Evolutionary conservation across 2,888 invertebrate genomes (phyloP).

Genomic region (Parnassius glacialis): DNA sequence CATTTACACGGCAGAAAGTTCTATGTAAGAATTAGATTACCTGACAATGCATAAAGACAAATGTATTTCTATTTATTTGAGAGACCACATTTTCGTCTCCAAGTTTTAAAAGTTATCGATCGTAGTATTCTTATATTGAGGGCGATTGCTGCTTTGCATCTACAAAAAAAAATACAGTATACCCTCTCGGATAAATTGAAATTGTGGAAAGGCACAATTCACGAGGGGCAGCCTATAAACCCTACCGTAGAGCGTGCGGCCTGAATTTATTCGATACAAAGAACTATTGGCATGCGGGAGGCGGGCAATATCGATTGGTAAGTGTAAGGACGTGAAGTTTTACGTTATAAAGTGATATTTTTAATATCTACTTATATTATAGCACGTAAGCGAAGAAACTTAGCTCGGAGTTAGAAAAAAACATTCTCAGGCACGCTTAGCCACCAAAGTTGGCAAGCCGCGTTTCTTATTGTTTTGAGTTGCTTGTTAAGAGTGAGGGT

Average conservation of each 20-base stretch:
- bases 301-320: neutral
- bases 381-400: too few relatives aligned
- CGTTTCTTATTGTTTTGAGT: too few relatives aligned
- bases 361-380: too few relatives aligned
- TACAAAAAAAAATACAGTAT: slow-evolving; percentile 53
- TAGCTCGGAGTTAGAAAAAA: too few relatives aligned
- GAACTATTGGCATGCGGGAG: slow-evolving; percentile 25
- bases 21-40: too few relatives aligned
- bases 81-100: neutral
- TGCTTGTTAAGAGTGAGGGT: too few relatives aligned
- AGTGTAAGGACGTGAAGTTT: neutral
- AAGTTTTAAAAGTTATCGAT: slow-evolving; percentile 20
- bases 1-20: too few relatives aligned
- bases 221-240: slow-evolving; percentile 54
- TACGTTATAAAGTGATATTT: too few relatives aligned
- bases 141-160: slow-evolving; percentile 66
- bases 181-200: slow-evolving; percentile 61
- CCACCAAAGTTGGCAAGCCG: too few relatives aligned
- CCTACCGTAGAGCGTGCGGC: slow-evolving; percentile 34
- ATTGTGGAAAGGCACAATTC: slow-evolving; percentile 65
- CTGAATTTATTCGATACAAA: slow-evolving; percentile 45
- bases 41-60: neutral
- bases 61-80: neutral
- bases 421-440: too few relatives aligned
- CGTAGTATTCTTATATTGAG: slow-evolving; percentile 17